A percentile compares a stretch with the other conserved stretches of the same genome.
Conservation (phyloP, 2,113 vertebrate species). For the Paradoxurus hermaphroditus region DNA sequence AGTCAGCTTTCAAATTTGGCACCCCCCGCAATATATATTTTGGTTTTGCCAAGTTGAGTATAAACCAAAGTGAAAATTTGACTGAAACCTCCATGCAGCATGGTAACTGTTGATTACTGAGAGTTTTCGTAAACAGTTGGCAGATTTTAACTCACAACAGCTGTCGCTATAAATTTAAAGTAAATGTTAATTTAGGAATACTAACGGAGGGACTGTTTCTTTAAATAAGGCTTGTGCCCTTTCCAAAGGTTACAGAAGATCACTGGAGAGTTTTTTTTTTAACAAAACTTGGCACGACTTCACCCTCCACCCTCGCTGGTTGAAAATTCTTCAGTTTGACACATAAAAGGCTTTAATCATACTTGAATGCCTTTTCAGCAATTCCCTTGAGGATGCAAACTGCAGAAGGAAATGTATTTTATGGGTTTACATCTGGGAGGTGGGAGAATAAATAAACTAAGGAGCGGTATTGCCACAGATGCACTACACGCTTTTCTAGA, state of each 20-base stretch:
- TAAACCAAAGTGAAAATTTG: slow-evolving; percentile 47
- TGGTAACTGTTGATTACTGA: slow-evolving; percentile 50
- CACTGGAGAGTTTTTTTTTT: neutral
- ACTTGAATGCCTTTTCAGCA: slow-evolving; percentile 30
- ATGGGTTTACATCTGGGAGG: neutral
- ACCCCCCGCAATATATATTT: neutral
- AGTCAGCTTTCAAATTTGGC: slow-evolving; percentile 2
- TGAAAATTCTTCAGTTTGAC: slow-evolving; percentile 35
- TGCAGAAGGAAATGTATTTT: neutral
- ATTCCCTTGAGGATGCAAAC: neutral
- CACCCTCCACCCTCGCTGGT: neutral
- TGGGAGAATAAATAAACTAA: slow-evolving; percentile 33
- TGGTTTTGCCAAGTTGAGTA: neutral
- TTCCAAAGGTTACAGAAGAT: slow-evolving; percentile 59
- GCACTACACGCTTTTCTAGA: neutral
- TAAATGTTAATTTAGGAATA: slow-evolving; percentile 67
- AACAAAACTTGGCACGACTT: neutral
- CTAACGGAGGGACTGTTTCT: slow-evolving; percentile 34
- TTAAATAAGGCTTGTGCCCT: slow-evolving; percentile 25
- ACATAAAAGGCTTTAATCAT: slow-evolving; percentile 33
- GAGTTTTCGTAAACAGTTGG: slow-evolving; percentile 62
- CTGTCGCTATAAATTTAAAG: slow-evolving; percentile 65
- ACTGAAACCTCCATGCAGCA: slow-evolving; percentile 37
- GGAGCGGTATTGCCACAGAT: neutral
- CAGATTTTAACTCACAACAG: slow-evolving; percentile 53